These are phyloP conservation scores for Aeoliscus strigatus DNA, from an alignment of 2,797 vertebrate species.

Conservation along the genomic window DNA sequence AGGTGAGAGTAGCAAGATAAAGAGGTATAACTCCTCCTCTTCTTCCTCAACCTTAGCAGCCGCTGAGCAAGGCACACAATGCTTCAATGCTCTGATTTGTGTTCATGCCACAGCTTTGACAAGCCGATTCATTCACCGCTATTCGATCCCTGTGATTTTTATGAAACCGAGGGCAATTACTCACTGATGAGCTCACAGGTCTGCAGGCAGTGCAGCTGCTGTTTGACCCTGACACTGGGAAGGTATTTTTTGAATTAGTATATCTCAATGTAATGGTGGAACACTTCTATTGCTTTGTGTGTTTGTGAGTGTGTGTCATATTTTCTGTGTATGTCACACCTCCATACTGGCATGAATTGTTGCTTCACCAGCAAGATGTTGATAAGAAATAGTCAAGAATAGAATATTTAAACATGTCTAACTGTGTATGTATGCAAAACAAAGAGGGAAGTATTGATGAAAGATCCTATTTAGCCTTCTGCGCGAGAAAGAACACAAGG, in stretches of 20 bases:
- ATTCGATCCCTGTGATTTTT: no score
- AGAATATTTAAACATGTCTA: no score
- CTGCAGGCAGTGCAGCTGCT: constrained; percentile 24
- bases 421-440: constrained; percentile 10
- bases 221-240: constrained; percentile 7
- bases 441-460: constrained; percentile 12
- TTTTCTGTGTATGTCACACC: not conserved
- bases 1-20: no score
- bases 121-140: no score
- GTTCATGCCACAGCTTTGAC: no score
- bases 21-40: no score
- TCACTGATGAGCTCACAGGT: constrained; percentile 27
- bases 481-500: constrained; percentile 21
- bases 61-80: no score
- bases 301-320: not conserved
- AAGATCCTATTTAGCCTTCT: constrained; percentile 36
- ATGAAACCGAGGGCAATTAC: constrained; percentile 27
- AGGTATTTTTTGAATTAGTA: constrained; percentile 23
- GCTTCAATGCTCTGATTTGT: no score
- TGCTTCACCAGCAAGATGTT: not conserved
- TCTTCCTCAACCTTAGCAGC: no score
- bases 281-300: no score
- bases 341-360: not conserved
- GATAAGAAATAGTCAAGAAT: no score
- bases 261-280: constrained; percentile 3